Conservation (phyloP, 2,888 invertebrate genomes). For the Geophilus truncorum region DNA sequence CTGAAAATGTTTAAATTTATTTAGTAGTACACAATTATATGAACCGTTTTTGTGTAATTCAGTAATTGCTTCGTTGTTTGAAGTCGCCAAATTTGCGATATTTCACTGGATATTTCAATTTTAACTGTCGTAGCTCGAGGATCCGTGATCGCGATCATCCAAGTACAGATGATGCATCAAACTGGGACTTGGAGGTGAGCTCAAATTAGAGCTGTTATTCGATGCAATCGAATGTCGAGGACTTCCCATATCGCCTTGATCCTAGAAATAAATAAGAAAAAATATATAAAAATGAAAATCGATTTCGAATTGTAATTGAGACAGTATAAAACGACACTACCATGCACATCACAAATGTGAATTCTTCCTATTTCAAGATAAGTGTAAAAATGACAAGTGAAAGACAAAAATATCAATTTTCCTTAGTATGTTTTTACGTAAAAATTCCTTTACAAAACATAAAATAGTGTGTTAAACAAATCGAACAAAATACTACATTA, state of each 20-base stretch:
- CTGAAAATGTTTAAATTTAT: neutral
- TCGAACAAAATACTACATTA: too few species aligned
- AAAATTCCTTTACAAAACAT: too few species aligned
- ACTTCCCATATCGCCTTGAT: constrained; percentile 54
- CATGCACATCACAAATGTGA: neutral
- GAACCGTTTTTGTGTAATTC: neutral
- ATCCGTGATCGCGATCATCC: constrained; percentile 54
- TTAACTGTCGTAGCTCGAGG: constrained; percentile 61
- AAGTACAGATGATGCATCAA: constrained; percentile 45
- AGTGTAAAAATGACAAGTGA: neutral
- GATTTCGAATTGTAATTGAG: neutral
- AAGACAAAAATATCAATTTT: neutral
- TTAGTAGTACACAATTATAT: neutral
- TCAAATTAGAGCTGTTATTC: constrained; percentile 67
- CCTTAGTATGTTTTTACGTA: neutral
- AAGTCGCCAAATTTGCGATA: neutral
- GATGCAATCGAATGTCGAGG: constrained; percentile 68
- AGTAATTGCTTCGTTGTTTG: neutral
- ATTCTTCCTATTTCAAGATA: neutral
- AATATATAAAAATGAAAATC: neutral
- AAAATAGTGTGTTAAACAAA: neutral
- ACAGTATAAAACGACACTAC: neutral
- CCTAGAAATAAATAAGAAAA: constrained; percentile 43
- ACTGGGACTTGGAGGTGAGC: constrained; percentile 62
- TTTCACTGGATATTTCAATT: neutral